Percentiles rank a stretch among this genome's conserved stretches.
These are phyloP conservation scores for Heliopora coerulea DNA, from an alignment of 92 coral and sea anemone species.

Conservation along the genomic window DNA sequence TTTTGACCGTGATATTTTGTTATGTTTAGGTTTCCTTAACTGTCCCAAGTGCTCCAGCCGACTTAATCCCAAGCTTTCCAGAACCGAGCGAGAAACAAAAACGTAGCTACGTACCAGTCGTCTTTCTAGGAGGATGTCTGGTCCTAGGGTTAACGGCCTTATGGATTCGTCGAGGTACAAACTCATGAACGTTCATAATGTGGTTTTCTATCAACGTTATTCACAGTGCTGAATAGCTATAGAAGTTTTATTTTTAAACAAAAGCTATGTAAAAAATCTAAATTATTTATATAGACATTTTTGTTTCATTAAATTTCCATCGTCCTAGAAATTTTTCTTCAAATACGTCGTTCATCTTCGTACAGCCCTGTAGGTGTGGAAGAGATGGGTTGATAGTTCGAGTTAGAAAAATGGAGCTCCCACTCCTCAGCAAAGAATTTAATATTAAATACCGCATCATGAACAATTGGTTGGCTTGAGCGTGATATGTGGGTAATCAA, in stretches of 20 bases:
- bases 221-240: neutral
- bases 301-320: too few relatives aligned
- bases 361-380: too few relatives aligned
- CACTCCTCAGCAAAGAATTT: too few relatives aligned
- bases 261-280: too few relatives aligned
- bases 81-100: neutral
- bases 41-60: conserved; percentile 31
- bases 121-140: conserved; percentile 16
- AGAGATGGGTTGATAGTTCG: too few relatives aligned
- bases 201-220: neutral
- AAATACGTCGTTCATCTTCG: too few relatives aligned
- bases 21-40: neutral
- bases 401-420: too few relatives aligned
- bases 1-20: neutral
- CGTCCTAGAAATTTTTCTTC: too few relatives aligned
- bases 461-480: too few relatives aligned
- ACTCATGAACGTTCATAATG: neutral
- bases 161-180: neutral
- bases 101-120: neutral
- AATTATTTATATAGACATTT: too few relatives aligned
- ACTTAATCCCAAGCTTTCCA: neutral
- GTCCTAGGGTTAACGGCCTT: conserved; percentile 13
- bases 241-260: neutral
- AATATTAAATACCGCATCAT: too few relatives aligned
- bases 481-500: too few relatives aligned